A percentile compares a stretch with the other conserved stretches of the same genome.
These are phyloP conservation scores for Dascillus cervinus DNA, from an alignment of 2,888 invertebrate genomes.

Conservation along the genomic window DNA sequence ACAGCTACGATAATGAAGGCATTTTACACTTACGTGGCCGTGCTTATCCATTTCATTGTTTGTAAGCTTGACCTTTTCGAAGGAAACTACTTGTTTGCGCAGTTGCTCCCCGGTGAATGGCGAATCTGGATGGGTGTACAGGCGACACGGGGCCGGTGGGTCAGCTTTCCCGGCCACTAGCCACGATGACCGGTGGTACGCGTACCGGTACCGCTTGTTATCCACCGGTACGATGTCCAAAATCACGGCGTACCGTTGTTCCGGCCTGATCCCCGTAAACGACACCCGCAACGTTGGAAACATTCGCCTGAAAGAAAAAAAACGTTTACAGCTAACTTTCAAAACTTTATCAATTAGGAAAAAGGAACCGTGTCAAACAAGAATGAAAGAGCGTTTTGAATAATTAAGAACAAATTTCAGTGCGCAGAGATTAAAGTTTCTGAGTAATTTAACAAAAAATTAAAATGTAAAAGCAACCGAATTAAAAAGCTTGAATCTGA, in stretches of 20 bases:
- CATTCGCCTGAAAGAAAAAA: slow-evolving; percentile 68
- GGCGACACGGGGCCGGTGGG: slow-evolving; percentile 62
- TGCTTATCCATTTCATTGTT: slow-evolving; percentile 77
- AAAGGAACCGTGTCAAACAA: background rate
- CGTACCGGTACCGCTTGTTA: slow-evolving; percentile 71
- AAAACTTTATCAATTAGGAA: background rate
- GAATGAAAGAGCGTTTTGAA: background rate
- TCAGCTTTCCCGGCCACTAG: slow-evolving; percentile 76
- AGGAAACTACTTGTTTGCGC: slow-evolving; percentile 69
- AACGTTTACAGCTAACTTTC: no score
- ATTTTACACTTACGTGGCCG: slow-evolving; percentile 54
- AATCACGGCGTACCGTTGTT: slow-evolving; percentile 63
- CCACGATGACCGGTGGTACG: slow-evolving; percentile 78
- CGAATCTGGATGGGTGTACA: slow-evolving; percentile 73
- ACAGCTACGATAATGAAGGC: no score
- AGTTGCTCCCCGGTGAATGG: slow-evolving; percentile 75
- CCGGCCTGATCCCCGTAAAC: slow-evolving; percentile 60
- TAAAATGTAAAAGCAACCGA: no score
- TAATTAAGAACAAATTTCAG: background rate
- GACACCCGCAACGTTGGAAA: slow-evolving; percentile 72
- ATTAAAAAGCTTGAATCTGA: no score
- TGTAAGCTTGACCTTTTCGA: slow-evolving; percentile 78
- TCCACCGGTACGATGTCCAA: slow-evolving; percentile 77
- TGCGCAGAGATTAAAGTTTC: no score
- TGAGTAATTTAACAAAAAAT: no score